Conservation (phyloP, 2,888 invertebrate genomes). For the Heliconius ethilla region DNA sequence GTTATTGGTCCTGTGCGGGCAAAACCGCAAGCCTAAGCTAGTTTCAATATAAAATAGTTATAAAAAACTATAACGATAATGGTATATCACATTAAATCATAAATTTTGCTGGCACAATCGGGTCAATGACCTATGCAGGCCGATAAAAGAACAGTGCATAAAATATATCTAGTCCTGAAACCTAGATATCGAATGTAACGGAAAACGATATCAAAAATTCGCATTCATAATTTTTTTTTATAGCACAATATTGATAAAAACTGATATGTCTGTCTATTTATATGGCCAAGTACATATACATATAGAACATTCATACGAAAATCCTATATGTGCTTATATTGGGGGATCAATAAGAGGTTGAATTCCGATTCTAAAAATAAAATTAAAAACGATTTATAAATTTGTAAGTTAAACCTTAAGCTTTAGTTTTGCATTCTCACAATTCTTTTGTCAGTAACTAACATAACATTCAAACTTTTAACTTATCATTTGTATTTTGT, state of each 20-base stretch:
- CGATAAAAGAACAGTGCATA: constrained; percentile 50
- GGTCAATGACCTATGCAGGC: constrained; percentile 58
- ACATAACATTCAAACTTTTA: no score
- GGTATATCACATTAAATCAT: constrained; percentile 48
- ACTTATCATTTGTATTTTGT: no score
- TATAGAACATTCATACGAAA: neutral
- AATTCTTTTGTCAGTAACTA: no score
- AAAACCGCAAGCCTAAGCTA: no score
- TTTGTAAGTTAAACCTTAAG: no score
- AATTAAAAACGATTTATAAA: no score
- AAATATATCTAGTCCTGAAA: constrained; percentile 36
- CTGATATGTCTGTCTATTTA: neutral
- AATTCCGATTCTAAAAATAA: neutral
- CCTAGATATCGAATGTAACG: constrained; percentile 25
- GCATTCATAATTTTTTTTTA: constrained; percentile 5
- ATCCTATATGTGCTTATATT: neutral
- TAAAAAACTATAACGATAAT: constrained; percentile 47
- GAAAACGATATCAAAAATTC: constrained; percentile 10
- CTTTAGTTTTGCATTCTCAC: no score
- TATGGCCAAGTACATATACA: neutral
- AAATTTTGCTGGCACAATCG: constrained; percentile 48
- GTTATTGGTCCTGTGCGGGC: no score
- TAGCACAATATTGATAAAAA: neutral
- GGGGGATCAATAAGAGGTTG: neutral
- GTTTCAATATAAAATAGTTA: neutral